These are phyloP conservation scores for Halcyon malimbica DNA, from an alignment of 2,113 vertebrate genomes.

Conservation along the genomic window DNA sequence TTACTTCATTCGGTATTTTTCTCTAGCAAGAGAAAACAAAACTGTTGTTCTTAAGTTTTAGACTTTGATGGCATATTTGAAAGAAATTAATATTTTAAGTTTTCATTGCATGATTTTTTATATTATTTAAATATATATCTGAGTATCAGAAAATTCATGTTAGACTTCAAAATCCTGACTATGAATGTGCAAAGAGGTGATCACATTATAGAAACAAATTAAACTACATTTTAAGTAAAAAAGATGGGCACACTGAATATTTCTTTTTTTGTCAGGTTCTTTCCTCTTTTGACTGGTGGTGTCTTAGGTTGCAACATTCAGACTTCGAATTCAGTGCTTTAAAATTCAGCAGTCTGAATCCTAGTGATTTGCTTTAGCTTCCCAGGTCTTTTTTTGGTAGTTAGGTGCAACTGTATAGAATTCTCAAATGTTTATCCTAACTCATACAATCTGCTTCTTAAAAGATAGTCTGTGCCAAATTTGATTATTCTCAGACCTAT, in stretches of 20 bases:
- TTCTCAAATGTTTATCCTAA: not conserved
- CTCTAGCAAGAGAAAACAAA: not conserved
- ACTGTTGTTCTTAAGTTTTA: not conserved
- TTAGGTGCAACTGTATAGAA: not conserved
- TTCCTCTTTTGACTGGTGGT: not conserved
- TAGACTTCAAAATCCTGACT: not conserved
- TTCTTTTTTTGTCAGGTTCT: not conserved
- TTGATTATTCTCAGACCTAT: not conserved
- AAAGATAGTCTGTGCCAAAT: not conserved
- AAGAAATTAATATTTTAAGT: not conserved
- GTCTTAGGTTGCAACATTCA: not conserved
- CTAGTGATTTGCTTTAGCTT: not conserved
- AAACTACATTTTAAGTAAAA: not conserved
- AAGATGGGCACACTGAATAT: not conserved
- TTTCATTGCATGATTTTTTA: not conserved
- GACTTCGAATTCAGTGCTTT: not conserved
- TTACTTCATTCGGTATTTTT: not conserved
- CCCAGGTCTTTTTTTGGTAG: not conserved
- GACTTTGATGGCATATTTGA: not conserved
- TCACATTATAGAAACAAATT: not conserved
- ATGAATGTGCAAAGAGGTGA: not conserved
- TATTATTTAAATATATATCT: not conserved
- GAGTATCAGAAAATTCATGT: not conserved
- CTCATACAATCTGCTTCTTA: not conserved
- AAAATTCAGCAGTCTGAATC: not conserved